Conservation (phyloP, 1,140 invertebrate genomes). For the Pachypeltis micranthus region DNA sequence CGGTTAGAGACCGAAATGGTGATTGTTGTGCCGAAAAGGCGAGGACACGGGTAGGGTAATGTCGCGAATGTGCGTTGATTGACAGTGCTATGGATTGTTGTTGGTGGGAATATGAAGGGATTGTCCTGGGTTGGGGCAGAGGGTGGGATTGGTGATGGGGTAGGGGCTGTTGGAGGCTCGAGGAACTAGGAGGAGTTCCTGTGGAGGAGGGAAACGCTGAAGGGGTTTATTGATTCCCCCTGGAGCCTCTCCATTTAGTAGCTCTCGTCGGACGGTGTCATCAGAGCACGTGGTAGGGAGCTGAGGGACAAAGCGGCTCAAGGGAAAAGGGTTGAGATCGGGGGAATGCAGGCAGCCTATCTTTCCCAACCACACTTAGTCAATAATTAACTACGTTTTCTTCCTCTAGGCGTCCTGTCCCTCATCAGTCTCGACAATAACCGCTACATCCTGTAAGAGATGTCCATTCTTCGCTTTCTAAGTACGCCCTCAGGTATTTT, state of each 20-base stretch:
- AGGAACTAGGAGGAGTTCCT: not conserved
- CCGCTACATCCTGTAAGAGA: not conserved
- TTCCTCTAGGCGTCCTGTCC: constrained; percentile 5
- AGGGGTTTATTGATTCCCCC: not conserved
- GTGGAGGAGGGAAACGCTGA: not conserved
- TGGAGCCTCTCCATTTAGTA: constrained; percentile 1
- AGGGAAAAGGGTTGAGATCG: not conserved
- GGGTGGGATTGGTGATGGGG: not conserved
- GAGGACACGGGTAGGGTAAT: not conserved
- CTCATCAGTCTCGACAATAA: not conserved
- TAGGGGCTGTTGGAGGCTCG: not conserved
- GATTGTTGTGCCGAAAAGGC: not conserved
- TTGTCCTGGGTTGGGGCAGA: not conserved
- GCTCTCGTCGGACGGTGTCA: constrained; percentile 3
- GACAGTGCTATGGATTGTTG: not conserved
- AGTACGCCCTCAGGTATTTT: not conserved
- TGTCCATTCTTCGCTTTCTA: not conserved
- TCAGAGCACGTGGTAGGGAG: no score
- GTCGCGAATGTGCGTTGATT: constrained; percentile 4
- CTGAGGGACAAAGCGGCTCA: not conserved
- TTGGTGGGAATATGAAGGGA: not conserved
- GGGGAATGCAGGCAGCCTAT: not conserved
- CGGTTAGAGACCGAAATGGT: not conserved
- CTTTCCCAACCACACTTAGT: constrained; percentile 1
- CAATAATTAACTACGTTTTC: constrained; percentile 8